A percentile compares a stretch with the other conserved stretches of the same genome.
These are phyloP conservation scores for Chrysodeixis includens DNA, from an alignment of 2,888 invertebrate species.

Conservation along the genomic window DNA sequence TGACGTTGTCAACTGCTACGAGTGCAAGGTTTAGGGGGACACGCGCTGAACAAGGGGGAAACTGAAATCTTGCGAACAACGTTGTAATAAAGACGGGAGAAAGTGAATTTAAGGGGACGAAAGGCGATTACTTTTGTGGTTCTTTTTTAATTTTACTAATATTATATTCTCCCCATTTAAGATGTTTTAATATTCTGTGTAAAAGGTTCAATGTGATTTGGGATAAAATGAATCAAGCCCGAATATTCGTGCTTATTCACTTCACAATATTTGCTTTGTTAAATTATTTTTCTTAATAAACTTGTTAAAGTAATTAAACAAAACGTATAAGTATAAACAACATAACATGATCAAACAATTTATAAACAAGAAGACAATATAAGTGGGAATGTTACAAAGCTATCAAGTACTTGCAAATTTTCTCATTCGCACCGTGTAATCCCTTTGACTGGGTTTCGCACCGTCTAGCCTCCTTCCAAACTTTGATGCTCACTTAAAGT, in stretches of 20 bases:
- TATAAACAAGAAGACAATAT: slow-evolving; percentile 12
- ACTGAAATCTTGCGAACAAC: slow-evolving; percentile 90
- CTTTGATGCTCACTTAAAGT: slow-evolving; percentile 62
- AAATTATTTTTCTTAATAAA: neutral
- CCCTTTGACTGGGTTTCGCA: slow-evolving; percentile 69
- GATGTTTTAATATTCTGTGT: slow-evolving; percentile 54
- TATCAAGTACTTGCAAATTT: slow-evolving; percentile 60
- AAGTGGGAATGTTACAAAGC: slow-evolving; percentile 20
- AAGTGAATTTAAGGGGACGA: slow-evolving; percentile 91
- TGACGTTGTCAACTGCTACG: slow-evolving; percentile 73
- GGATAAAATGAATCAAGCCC: slow-evolving; percentile 37
- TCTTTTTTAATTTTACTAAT: slow-evolving; percentile 88
- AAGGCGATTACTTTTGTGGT: slow-evolving; percentile 86
- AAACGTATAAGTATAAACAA: neutral
- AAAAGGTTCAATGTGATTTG: slow-evolving; percentile 39
- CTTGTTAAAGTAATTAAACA: neutral
- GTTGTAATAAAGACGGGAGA: slow-evolving; percentile 90
- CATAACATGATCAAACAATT: neutral
- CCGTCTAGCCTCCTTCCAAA: slow-evolving; percentile 67
- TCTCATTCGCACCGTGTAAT: slow-evolving; percentile 74
- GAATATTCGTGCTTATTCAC: slow-evolving; percentile 8
- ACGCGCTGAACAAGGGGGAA: slow-evolving; percentile 83
- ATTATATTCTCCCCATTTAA: slow-evolving; percentile 72
- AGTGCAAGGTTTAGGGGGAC: slow-evolving; percentile 82
- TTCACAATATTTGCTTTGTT: neutral